Percentiles rank a stretch among this genome's conserved stretches.
Conservation (phyloP, 2,113 vertebrate species). For the Nansenia antarctica region DNA sequence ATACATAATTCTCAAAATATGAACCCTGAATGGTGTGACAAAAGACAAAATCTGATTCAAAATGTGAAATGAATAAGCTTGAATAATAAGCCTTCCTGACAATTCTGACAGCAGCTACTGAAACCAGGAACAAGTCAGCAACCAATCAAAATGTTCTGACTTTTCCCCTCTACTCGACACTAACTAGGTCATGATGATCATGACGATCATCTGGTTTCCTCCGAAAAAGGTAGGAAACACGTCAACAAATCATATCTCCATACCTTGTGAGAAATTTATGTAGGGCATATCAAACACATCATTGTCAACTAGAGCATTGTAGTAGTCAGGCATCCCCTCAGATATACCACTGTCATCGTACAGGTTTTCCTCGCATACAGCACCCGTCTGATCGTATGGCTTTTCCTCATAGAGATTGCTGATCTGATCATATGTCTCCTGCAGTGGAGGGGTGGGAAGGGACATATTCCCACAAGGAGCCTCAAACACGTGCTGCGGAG, state of each 20-base stretch:
- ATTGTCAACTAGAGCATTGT: background rate
- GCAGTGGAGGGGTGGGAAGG: background rate
- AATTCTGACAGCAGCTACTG: too few relatives aligned
- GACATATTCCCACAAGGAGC: background rate
- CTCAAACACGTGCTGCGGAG: background rate
- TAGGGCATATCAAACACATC: background rate
- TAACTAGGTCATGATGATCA: too few relatives aligned
- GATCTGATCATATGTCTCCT: background rate
- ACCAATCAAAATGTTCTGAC: too few relatives aligned
- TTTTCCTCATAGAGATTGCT: background rate
- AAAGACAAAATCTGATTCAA: background rate
- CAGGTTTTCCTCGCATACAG: background rate
- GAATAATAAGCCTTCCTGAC: too few relatives aligned
- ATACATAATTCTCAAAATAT: background rate
- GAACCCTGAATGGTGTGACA: background rate
- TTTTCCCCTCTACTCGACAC: too few relatives aligned
- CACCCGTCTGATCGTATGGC: background rate
- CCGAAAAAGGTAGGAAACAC: too few relatives aligned
- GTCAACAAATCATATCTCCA: background rate
- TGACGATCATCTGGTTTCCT: too few relatives aligned
- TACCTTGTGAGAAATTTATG: background rate
- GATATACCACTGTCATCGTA: background rate
- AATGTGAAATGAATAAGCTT: background rate
- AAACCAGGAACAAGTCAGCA: too few relatives aligned
- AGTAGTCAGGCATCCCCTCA: background rate